These are phyloP conservation scores for Setophaga kirtlandii DNA, from an alignment of 2,113 vertebrate species.

Conservation along the genomic window DNA sequence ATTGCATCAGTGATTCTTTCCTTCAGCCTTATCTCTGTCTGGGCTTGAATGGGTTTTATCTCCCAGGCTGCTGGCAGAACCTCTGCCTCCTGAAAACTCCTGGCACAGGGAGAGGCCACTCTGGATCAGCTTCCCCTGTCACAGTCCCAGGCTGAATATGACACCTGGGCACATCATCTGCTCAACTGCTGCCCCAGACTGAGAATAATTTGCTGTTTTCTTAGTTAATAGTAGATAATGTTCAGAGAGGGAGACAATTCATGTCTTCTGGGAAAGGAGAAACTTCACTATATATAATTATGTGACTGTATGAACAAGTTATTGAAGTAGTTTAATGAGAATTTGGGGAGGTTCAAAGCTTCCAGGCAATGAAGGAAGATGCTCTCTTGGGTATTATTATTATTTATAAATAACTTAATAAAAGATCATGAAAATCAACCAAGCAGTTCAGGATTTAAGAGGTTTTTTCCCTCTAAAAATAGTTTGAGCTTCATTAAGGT, in stretches of 20 bases:
- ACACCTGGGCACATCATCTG: too few species aligned
- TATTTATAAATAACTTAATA: slow-evolving; percentile 66
- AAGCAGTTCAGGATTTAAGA: background rate
- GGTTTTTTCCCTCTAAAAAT: slow-evolving; percentile 33
- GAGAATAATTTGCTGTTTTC: background rate
- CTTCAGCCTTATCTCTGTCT: background rate
- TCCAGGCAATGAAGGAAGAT: slow-evolving; percentile 1
- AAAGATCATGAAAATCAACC: slow-evolving; percentile 21
- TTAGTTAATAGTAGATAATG: background rate
- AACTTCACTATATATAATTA: background rate
- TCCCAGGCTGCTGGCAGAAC: background rate
- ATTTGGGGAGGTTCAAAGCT: slow-evolving; percentile 46
- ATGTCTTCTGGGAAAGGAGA: background rate
- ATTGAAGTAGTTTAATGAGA: slow-evolving; percentile 28
- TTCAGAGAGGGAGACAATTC: background rate
- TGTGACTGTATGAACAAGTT: background rate
- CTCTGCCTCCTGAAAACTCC: background rate
- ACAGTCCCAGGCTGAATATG: background rate
- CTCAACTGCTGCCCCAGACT: background rate
- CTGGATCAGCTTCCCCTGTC: background rate
- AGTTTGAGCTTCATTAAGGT: slow-evolving; percentile 25
- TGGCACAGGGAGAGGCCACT: background rate
- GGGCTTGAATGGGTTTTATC: background rate
- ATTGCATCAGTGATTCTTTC: background rate
- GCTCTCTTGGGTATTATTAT: slow-evolving; percentile 39